phyloP scores from a whole-genome alignment of 2,797 vertebrate genomes.

The Rhinogobio ventralis region DNA sequence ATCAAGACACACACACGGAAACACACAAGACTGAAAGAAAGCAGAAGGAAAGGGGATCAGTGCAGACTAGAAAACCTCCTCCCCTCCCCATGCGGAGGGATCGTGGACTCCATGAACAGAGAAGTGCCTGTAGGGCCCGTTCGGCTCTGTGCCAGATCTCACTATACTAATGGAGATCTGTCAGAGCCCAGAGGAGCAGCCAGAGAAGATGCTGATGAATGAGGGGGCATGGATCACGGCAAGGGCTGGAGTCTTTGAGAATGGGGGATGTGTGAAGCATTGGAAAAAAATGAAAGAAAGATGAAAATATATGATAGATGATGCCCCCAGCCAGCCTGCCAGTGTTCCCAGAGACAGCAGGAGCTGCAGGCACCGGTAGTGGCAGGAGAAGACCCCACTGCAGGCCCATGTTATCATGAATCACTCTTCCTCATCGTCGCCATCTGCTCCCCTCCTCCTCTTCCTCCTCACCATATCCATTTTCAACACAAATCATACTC shows the following conservation, averaged over 20 bases:
- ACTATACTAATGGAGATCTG: conserved; percentile 42
- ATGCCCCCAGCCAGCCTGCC: conserved; percentile 45
- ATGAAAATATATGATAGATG: conserved; percentile 29
- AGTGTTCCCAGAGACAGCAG: conserved; percentile 40
- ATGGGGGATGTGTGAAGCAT: conserved; percentile 19
- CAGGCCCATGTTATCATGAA: conserved; percentile 49
- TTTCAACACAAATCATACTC: conserved; percentile 80
- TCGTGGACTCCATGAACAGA: conserved; percentile 9
- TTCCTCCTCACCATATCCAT: conserved; percentile 70
- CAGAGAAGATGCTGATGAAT: conserved; percentile 39
- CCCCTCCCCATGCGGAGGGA: neutral
- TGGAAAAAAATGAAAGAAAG: conserved; percentile 11
- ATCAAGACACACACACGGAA: conserved; percentile 16
- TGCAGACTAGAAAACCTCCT: neutral
- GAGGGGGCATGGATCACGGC: conserved; percentile 21
- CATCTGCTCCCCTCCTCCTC: conserved; percentile 77
- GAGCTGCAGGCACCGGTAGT: conserved; percentile 35
- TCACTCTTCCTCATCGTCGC: conserved; percentile 75
- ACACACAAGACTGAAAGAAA: conserved; percentile 26
- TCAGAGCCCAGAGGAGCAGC: conserved; percentile 36
- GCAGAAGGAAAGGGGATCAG: neutral
- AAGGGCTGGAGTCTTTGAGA: conserved; percentile 16
- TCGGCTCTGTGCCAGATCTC: conserved; percentile 30
- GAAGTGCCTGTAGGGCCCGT: conserved; percentile 31
- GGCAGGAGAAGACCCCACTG: conserved; percentile 44